Evolutionary conservation across 2,888 invertebrate species (phyloP).

Genomic region (Drosophila subquinaria): DNA sequence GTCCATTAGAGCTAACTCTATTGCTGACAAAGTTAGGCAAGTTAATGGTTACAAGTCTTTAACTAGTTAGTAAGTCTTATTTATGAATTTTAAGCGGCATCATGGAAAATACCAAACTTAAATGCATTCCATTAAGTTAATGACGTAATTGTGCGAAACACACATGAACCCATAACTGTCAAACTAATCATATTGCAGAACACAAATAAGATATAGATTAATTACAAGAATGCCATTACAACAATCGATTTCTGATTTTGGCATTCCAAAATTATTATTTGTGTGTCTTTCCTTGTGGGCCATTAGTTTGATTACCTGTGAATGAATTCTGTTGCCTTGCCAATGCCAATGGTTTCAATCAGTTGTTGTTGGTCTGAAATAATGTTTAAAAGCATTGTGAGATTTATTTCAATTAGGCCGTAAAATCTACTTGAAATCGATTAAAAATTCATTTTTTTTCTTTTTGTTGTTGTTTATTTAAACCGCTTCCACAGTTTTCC

Average conservation of each 20-base stretch:
- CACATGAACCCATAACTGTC: not conserved
- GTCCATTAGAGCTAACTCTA: not conserved
- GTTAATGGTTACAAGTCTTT: too few species aligned
- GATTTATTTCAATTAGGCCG: conserved; percentile 68
- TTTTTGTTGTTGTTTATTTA: not conserved
- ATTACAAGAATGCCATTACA: not conserved
- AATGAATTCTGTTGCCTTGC: conserved; percentile 2
- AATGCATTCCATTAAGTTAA: not conserved
- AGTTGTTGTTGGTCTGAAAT: conserved; percentile 26
- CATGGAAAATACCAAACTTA: not conserved
- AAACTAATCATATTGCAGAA: not conserved
- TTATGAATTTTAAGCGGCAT: not conserved
- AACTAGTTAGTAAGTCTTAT: too few species aligned
- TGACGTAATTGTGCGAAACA: not conserved
- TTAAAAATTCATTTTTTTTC: conserved; percentile 35
- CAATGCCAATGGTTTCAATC: conserved; percentile 2
- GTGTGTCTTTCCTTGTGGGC: not conserved
- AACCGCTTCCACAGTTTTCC: conserved; percentile 19
- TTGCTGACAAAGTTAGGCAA: not conserved
- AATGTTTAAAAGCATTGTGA: conserved; percentile 45
- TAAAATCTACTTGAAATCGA: conserved; percentile 75
- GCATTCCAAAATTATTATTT: conserved; percentile 1
- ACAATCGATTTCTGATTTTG: not conserved
- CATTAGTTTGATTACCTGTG: conserved; percentile 13
- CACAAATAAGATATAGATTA: not conserved